Evolutionary conservation across 2,888 invertebrate species (phyloP).

Genomic region (Amphimallon solstitiale): DNA sequence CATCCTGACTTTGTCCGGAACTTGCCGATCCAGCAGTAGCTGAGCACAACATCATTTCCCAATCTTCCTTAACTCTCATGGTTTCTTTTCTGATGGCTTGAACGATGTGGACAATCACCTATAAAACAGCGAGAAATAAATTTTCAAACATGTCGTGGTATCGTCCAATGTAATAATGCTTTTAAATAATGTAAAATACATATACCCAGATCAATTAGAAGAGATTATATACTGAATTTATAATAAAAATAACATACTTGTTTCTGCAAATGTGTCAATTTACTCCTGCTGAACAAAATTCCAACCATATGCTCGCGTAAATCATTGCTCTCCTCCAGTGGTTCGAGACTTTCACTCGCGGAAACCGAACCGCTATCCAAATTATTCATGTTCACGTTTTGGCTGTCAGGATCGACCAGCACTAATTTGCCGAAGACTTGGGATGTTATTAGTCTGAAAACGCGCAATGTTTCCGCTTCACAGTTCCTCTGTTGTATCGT

Average conservation of each 20-base stretch:
- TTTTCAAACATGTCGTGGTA: too few species aligned
- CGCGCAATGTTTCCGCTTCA: slow-evolving; percentile 90
- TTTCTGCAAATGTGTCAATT: slow-evolving; percentile 91
- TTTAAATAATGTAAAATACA: too few species aligned
- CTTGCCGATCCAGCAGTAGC: slow-evolving; percentile 59
- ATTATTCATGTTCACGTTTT: slow-evolving; percentile 49
- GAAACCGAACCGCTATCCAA: slow-evolving; percentile 54
- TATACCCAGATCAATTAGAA: too few species aligned
- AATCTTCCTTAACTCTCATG: slow-evolving; percentile 86
- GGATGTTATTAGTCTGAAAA: slow-evolving; percentile 90
- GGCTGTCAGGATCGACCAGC: slow-evolving; percentile 70
- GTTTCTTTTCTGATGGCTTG: slow-evolving; percentile 92
- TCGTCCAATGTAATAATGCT: too few species aligned
- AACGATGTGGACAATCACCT: slow-evolving; percentile 89
- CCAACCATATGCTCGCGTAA: slow-evolving; percentile 96
- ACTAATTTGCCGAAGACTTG: slow-evolving; percentile 93
- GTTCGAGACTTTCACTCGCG: slow-evolving; percentile 61
- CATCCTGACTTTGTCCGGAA: slow-evolving; percentile 62
- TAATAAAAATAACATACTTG: slow-evolving; percentile 70
- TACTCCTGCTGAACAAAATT: slow-evolving; percentile 92
- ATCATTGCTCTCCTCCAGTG: slow-evolving; percentile 64
- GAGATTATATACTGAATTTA: not conserved
- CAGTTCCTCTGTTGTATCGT: slow-evolving; percentile 87
- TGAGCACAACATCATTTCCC: slow-evolving; percentile 78
- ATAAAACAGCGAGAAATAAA: slow-evolving; percentile 40